phyloP scores from a whole-genome alignment of 1,140 invertebrate genomes.

The Caenorhabditis remanei region DNA sequence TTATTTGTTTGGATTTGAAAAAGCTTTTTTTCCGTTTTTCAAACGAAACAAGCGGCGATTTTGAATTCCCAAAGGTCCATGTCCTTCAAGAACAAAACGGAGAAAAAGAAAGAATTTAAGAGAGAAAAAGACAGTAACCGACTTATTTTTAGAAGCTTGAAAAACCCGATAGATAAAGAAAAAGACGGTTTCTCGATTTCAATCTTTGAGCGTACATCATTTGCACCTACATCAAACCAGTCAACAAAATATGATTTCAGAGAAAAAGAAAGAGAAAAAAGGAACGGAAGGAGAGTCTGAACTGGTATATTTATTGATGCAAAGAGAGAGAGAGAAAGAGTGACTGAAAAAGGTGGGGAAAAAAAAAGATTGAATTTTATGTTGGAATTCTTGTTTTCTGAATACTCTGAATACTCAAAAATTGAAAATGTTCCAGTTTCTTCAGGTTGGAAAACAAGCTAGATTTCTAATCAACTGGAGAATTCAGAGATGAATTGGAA shows the following conservation, averaged over 20 bases:
- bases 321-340: background rate
- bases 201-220: too few species aligned
- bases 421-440: too few species aligned
- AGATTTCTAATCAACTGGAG: too few species aligned
- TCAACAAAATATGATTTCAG: background rate
- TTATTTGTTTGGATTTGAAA: slow-evolving; percentile 47
- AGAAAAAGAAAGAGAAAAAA: background rate
- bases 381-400: slow-evolving; percentile 17
- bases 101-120: background rate
- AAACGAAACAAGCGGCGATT: background rate
- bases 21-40: background rate
- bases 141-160: background rate
- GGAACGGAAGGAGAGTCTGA: background rate
- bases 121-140: background rate
- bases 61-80: slow-evolving; percentile 33
- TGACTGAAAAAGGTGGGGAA: background rate
- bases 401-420: background rate
- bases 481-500: too few species aligned
- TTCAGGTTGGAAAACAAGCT: too few species aligned
- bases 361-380: background rate
- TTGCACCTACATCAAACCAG: too few species aligned
- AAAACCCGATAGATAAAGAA: background rate
- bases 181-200: too few species aligned
- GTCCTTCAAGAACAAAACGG: slow-evolving; percentile 12
- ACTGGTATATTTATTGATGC: slow-evolving; percentile 6